Evolutionary conservation across 2,888 invertebrate species (phyloP).

Genomic region (Agrotis segetum): DNA sequence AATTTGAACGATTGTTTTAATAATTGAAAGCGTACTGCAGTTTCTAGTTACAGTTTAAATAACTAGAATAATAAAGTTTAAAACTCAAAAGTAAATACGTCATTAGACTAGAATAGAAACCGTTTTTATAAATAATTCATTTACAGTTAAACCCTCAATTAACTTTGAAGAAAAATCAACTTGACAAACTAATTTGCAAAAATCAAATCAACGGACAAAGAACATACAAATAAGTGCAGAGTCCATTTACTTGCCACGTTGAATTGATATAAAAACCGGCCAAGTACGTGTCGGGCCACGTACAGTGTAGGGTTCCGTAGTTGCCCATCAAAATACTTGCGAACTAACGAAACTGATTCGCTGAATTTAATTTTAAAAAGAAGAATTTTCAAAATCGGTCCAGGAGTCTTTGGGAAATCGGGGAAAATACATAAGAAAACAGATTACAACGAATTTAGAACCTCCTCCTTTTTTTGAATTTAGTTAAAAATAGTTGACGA

Average conservation of each 20-base stretch:
- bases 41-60: not conserved
- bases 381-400: no score
- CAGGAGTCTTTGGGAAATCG: no score
- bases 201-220: conserved; percentile 47
- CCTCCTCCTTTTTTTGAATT: no score
- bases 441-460: no score
- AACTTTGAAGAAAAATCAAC: conserved; percentile 2
- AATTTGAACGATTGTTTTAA: no score
- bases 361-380: no score
- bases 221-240: conserved; percentile 68
- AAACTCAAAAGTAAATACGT: not conserved
- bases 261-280: conserved; percentile 82
- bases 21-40: not conserved
- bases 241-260: conserved; percentile 73
- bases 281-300: no score
- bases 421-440: no score
- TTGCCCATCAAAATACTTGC: no score
- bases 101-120: not conserved
- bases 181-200: conserved; percentile 36
- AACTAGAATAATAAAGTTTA: not conserved
- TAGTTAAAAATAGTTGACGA: no score
- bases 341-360: no score
- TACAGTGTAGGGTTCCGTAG: no score
- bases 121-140: conserved; percentile 8
- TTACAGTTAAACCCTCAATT: conserved; percentile 13